Conservation (phyloP, 2,888 invertebrate species). For the Caenorhabditis doughertyi region DNA sequence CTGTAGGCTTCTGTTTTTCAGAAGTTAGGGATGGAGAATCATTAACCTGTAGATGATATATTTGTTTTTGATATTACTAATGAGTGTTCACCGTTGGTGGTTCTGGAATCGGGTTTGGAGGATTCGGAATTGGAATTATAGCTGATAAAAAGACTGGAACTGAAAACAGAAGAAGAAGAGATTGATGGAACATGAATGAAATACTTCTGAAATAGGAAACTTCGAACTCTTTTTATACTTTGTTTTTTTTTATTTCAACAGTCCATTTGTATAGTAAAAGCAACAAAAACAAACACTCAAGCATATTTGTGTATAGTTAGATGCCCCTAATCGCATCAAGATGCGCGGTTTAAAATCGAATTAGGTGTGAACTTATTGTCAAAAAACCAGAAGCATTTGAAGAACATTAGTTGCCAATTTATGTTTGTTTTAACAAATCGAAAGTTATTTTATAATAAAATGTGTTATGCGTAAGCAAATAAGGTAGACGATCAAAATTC, state of each 20-base stretch:
- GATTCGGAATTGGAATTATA: slow-evolving; percentile 41
- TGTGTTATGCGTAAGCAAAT: slow-evolving; percentile 23
- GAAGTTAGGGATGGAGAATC: slow-evolving; percentile 18
- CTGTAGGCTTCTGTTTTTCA: slow-evolving; percentile 36
- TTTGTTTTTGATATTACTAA: background rate
- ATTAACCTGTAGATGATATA: slow-evolving; percentile 23
- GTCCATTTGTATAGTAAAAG: background rate
- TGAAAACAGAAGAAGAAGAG: background rate
- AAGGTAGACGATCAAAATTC: slow-evolving; percentile 5
- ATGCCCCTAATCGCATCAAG: slow-evolving; percentile 12
- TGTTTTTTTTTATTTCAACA: background rate
- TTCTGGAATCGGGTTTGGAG: slow-evolving; percentile 49
- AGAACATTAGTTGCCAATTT: slow-evolving; percentile 5
- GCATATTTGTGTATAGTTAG: slow-evolving; percentile 13
- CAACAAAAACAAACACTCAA: slow-evolving; percentile 1
- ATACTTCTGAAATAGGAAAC: background rate
- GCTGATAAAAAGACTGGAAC: background rate
- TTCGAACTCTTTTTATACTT: background rate
- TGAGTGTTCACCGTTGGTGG: slow-evolving; percentile 44
- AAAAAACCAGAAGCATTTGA: slow-evolving; percentile 15
- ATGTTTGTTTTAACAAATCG: background rate
- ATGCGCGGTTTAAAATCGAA: slow-evolving; percentile 17
- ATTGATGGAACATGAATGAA: background rate
- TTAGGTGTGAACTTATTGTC: slow-evolving; percentile 34
- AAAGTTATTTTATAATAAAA: slow-evolving; percentile 8